A percentile compares a stretch with the other conserved stretches of the same genome.
phyloP scores from a whole-genome alignment of 1,140 invertebrate species.

The Homarus americanus region DNA sequence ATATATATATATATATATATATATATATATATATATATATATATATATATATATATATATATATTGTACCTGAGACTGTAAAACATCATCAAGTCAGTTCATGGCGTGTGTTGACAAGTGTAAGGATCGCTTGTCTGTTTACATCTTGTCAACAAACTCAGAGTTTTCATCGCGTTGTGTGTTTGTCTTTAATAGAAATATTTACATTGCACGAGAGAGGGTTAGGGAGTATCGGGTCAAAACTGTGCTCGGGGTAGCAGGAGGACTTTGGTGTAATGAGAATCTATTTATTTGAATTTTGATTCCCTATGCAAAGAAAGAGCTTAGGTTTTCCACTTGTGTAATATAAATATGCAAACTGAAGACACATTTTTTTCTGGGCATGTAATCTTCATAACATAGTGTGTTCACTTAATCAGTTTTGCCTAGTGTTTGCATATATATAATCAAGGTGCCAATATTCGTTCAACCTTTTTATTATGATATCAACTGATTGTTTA shows the following conservation, averaged over 20 bases:
- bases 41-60: not conserved
- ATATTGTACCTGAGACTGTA: not conserved
- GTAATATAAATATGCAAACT: too few relatives aligned
- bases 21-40: not conserved
- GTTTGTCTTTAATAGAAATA: constrained; percentile 20
- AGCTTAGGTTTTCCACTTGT: not conserved
- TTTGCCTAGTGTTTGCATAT: too few relatives aligned
- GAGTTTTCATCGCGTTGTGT: constrained; percentile 5
- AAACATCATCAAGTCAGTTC: not conserved
- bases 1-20: not conserved
- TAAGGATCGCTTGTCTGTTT: not conserved
- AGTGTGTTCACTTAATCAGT: too few relatives aligned
- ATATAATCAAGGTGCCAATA: too few relatives aligned
- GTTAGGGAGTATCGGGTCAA: not conserved
- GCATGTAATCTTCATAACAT: too few relatives aligned
- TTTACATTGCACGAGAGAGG: constrained; percentile 8
- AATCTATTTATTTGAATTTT: not conserved
- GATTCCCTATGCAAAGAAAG: not conserved
- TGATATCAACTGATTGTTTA: too few relatives aligned
- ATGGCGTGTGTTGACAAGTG: not conserved
- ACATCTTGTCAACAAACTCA: not conserved
- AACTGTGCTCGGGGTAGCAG: not conserved
- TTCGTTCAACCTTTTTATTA: too few relatives aligned
- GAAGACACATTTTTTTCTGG: too few relatives aligned
- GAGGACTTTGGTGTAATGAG: not conserved